Evolutionary conservation across 2,113 vertebrate species (phyloP).

Genomic region (Psammodynastes pulverulentus): DNA sequence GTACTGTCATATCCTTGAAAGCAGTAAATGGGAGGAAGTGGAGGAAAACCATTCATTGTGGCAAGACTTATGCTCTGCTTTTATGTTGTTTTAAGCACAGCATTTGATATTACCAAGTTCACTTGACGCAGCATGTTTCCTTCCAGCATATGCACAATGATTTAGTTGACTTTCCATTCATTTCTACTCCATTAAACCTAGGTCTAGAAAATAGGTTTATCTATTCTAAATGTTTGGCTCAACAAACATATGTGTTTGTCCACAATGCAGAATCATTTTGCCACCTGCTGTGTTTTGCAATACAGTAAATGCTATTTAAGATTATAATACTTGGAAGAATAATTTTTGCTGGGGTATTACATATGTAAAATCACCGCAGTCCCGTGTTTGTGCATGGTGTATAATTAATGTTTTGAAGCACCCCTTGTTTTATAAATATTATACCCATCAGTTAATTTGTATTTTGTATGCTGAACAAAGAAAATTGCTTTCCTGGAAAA

Average conservation of each 20-base stretch:
- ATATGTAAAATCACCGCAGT: constrained; percentile 10
- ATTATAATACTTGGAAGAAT: constrained; percentile 63
- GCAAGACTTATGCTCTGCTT: constrained; percentile 42
- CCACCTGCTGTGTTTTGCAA: constrained; percentile 69
- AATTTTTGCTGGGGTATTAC: constrained; percentile 48
- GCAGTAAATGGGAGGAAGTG: constrained; percentile 35
- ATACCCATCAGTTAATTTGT: constrained; percentile 11
- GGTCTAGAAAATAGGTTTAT: constrained; percentile 68
- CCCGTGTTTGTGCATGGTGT: constrained; percentile 50
- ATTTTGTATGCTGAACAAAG: neutral
- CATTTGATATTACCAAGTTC: constrained; percentile 49
- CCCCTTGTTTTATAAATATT: constrained; percentile 34
- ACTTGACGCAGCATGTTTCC: constrained; percentile 41
- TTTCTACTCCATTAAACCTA: constrained; percentile 70
- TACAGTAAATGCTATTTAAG: constrained; percentile 70
- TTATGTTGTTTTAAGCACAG: constrained; percentile 50
- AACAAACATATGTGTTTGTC: constrained; percentile 69
- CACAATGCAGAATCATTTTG: constrained; percentile 71
- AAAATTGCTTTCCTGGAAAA: constrained; percentile 8
- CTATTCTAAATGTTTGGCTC: constrained; percentile 67
- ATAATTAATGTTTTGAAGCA: constrained; percentile 61
- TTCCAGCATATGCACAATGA: constrained; percentile 40
- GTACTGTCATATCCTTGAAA: constrained; percentile 24
- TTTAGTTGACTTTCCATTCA: constrained; percentile 58
- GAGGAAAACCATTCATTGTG: constrained; percentile 29